Evolutionary conservation across 2,113 vertebrate species (phyloP).

Genomic region (Phocoena sinus): DNA sequence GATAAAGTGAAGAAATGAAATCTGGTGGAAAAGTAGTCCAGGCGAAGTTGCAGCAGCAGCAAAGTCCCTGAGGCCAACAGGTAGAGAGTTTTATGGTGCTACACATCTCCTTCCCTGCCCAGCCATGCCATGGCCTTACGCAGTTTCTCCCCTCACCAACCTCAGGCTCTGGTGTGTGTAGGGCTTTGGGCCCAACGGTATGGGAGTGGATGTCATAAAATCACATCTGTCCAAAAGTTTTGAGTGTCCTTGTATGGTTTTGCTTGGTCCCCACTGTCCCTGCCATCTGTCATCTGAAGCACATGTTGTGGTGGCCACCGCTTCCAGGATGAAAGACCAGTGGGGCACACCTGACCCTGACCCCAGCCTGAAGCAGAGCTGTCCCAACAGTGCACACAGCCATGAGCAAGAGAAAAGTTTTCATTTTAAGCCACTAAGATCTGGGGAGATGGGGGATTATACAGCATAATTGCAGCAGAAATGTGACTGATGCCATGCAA

Average conservation of each 20-base stretch:
- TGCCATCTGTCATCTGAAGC: background rate
- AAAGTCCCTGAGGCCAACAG: background rate
- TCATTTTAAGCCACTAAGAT: background rate
- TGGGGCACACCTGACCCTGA: background rate
- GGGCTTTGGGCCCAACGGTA: background rate
- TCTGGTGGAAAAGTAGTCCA: background rate
- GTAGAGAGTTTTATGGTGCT: background rate
- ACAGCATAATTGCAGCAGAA: background rate
- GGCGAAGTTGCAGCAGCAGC: background rate
- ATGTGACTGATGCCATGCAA: background rate
- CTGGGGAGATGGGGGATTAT: fast-evolving
- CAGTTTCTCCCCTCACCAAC: background rate
- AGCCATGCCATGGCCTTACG: background rate
- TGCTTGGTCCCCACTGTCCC: background rate
- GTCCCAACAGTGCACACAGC: background rate
- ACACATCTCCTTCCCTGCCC: background rate
- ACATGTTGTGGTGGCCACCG: fast-evolving
- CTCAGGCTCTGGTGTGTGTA: background rate
- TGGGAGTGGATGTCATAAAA: background rate
- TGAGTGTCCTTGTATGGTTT: background rate
- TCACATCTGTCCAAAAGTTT: background rate
- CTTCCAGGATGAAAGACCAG: background rate
- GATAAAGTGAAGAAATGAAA: background rate
- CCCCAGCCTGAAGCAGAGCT: background rate
- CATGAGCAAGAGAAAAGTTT: background rate